Evolutionary conservation across 2,113 vertebrate genomes (phyloP).

Genomic region (Nyctibius bracteatus): DNA sequence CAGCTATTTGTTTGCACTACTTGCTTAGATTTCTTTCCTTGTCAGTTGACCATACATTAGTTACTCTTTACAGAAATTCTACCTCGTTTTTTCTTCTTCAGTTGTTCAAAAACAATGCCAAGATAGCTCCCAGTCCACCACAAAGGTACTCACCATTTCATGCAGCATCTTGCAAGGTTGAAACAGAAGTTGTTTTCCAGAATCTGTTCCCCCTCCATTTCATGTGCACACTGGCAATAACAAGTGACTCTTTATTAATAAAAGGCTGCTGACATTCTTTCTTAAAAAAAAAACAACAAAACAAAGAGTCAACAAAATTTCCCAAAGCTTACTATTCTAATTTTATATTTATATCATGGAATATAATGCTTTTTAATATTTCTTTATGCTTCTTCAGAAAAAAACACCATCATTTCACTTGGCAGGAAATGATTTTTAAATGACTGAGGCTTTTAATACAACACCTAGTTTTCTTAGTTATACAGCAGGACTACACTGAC

Average conservation of each 20-base stretch:
- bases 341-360: neutral
- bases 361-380: neutral
- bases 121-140: neutral
- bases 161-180: conserved; percentile 5
- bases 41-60: neutral
- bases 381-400: neutral
- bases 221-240: neutral
- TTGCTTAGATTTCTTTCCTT: neutral
- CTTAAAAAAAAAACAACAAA: neutral
- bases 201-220: conserved; percentile 24
- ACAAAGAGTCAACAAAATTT: neutral
- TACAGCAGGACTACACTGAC: neutral
- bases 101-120: neutral
- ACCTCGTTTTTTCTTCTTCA: neutral
- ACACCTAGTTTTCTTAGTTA: neutral
- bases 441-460: neutral
- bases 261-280: neutral
- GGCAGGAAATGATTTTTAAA: neutral
- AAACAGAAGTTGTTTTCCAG: neutral
- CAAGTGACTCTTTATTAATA: neutral
- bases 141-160: conserved; percentile 15
- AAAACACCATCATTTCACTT: neutral
- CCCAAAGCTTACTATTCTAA: neutral
- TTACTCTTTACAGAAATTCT: neutral
- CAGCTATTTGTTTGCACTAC: neutral